Evolutionary conservation across 2,888 invertebrate genomes (phyloP).

Genomic region (Fabriciana adippe): DNA sequence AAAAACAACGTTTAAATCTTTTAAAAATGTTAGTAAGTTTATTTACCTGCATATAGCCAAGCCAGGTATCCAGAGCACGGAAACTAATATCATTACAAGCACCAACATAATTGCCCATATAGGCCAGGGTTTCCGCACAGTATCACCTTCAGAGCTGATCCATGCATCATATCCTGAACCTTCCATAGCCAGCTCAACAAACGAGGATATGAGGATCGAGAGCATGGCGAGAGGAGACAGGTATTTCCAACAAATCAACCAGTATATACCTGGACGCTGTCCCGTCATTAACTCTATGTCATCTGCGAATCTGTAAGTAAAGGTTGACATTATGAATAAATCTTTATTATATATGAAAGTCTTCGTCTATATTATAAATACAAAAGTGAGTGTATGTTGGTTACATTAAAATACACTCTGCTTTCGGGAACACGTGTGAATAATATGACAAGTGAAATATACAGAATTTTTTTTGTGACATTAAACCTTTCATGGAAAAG

Average conservation of each 20-base stretch:
- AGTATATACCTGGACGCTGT: slow-evolving; percentile 92
- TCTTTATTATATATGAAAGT: neutral
- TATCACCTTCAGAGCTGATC: slow-evolving; percentile 87
- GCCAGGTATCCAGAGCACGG: slow-evolving; percentile 93
- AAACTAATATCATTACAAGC: slow-evolving; percentile 87
- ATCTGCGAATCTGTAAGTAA: slow-evolving; percentile 89
- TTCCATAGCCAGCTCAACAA: slow-evolving; percentile 89
- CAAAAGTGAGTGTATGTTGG: no score
- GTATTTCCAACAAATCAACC: slow-evolving; percentile 98
- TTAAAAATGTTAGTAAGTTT: neutral
- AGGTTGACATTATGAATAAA: neutral
- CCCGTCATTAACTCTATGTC: slow-evolving; percentile 98
- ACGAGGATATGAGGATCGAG: slow-evolving; percentile 91
- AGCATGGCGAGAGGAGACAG: slow-evolving; percentile 94
- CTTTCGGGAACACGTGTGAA: neutral
- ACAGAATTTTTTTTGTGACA: neutral
- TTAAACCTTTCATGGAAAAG: neutral
- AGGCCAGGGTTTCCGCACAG: slow-evolving; percentile 92
- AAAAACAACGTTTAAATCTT: neutral
- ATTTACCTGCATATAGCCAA: slow-evolving; percentile 89
- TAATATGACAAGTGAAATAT: neutral
- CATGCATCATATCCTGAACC: slow-evolving; percentile 94
- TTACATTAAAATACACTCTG: neutral
- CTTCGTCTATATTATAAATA: neutral
- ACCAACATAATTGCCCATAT: slow-evolving; percentile 91